Base-by-base conservation (phyloP, 2,888 invertebrate species). In the Eurytoma adleriae region DNA sequence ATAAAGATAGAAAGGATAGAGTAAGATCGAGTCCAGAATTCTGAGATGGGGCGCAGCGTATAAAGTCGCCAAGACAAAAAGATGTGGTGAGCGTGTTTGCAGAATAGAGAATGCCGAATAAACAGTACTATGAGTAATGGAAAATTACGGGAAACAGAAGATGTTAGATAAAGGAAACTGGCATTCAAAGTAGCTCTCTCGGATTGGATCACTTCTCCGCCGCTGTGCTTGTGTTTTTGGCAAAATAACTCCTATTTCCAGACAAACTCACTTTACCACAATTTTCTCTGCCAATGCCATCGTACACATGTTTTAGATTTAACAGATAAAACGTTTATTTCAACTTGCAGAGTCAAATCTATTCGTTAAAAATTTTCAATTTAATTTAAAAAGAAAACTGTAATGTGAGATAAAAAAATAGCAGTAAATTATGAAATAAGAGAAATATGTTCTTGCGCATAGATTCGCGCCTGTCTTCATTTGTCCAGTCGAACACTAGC, bases 1-100 rank as follows among this genome's bases (percentile, higher is more conserved):
- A 85, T 85, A 86, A 86, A 85, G 80, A 79, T 81, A 83, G 75
- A 68, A 40, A 70, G 71, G 74, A 77, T 74, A 78, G 72, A 72
- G 76, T 50, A 57, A 59, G 59, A 20, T 14, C 16, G 59, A 20
- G 59, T 18, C 20, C 40, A 48, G 54, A 40, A 27, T 59, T n/a
- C 18, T 40, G 59, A 56, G 50, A 16, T 50, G 73, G 73, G 79
- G 79, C 79, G 67, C 61, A 20, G 50, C 69, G 69, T n/a, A 54
- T 2, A 40, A 27, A 62, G 27, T 62, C 62, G 62, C 30, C 3
- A 40, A 64, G 74, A 52, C 61, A 27, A 20, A 50, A 56, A 56
- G 57, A 4, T 13, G 56, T 12, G 30, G n/a, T 52, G 52, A 24
- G 48, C 27, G 52, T 50, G n/a, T 56, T 50, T 52, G 20, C 18